Conservation (phyloP, 30 jellyfish, hydroid and myxozoan genomes). For the Phacellophora camtschatica region DNA sequence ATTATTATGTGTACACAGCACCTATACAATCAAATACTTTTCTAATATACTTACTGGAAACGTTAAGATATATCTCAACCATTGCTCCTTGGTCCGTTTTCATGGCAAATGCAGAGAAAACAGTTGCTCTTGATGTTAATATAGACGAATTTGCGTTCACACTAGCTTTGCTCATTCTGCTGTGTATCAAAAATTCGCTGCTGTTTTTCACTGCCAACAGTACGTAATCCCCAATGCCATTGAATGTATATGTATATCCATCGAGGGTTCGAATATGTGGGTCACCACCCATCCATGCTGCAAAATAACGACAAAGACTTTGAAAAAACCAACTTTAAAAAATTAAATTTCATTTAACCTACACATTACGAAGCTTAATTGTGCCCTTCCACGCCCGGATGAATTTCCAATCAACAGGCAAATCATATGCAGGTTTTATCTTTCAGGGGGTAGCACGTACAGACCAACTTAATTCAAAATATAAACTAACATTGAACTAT, state of each 20-base stretch:
- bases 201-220: constrained; percentile 43
- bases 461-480: no score
- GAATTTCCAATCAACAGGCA: no score
- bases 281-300: constrained; percentile 70
- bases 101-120: constrained; percentile 69
- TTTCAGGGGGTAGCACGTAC: no score
- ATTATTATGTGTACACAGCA: no score
- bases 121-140: constrained; percentile 64
- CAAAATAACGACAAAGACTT: background rate
- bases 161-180: constrained; percentile 63
- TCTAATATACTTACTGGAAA: constrained; percentile 55
- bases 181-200: constrained; percentile 40
- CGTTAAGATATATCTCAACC: constrained; percentile 51
- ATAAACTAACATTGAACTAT: no score
- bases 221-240: constrained; percentile 70
- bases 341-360: background rate
- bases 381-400: background rate
- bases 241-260: constrained; percentile 68
- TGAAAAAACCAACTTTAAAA: background rate
- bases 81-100: constrained; percentile 43
- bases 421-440: no score
- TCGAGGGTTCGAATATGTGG: constrained; percentile 75
- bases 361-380: background rate
- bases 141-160: constrained; percentile 5
- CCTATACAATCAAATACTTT: no score